Base-by-base conservation (phyloP, 92 coral and sea anemone genomes). In the Epizoanthus rinbou region DNA sequence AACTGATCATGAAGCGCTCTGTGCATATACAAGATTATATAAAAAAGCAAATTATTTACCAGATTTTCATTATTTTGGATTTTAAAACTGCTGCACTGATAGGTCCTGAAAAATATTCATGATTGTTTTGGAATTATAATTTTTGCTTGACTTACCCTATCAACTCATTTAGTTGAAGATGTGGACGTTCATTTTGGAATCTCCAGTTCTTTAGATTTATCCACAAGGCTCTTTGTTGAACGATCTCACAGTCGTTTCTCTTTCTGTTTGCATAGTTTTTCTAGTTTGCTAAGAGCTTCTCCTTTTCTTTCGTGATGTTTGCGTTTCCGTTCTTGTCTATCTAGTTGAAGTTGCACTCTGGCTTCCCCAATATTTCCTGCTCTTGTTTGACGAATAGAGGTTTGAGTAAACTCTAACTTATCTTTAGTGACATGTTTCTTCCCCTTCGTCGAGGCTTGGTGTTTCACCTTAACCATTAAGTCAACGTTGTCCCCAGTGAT, bases 401-500 rank as follows among this genome's bases (percentile, higher is more conserved):
- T 65, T 45, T 73, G 78, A 1, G 64, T 73, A n/a, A 15, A 73
- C 9, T 37, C 39, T 9, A 67, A 33, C 47, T 16, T 67, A 0
- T 67, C 50, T 24, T 67, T 33, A 15, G 50, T 33, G 2, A 50
- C 79, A 15, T 62, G 79, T 60, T 73, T 73, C 58, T 72, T 73
- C 22, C 64, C 79, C 31, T 76, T 85, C 7, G 67, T 37, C 17
- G 73, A 14, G 9, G 83, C 17, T 85, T 80, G 83, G 75, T 81
- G 89, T n/a, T 85, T 85, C 5, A 70, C 92, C 22, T 86, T 86
- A 25, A 81, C 53, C n/a, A 73, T 23, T 0, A 89, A 43, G 47
- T 89, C 92, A 6, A 85, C 22, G 37, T 85, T 89, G 78, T 89
- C 92, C n/a, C 86, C 89, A 37, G 73, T 80, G 8, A 89, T 80